Conservation (phyloP, 2,797 vertebrate species). For the Semaprochilodus insignis region DNA sequence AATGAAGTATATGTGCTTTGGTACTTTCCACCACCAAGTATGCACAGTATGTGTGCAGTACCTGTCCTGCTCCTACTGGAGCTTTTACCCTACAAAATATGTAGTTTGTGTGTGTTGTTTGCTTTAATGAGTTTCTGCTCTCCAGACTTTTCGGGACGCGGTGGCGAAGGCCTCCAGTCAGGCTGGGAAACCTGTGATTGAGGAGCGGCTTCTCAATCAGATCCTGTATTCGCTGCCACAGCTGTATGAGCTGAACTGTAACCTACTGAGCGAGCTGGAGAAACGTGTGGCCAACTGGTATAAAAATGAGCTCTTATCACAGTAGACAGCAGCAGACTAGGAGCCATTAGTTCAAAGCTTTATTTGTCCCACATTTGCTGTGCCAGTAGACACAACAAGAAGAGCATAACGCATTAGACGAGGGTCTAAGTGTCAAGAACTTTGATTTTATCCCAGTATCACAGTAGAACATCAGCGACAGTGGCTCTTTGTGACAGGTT, state of each 20-base stretch:
- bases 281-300: conserved; percentile 92
- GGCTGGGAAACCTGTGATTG: conserved; percentile 91
- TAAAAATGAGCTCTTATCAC: background rate
- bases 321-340: background rate
- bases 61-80: too few species aligned
- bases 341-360: background rate
- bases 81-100: too few species aligned
- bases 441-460: background rate
- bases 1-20: too few species aligned
- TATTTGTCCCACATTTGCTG: too few species aligned
- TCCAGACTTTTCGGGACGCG: conserved; percentile 91
- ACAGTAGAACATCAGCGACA: background rate
- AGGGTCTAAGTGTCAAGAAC: background rate
- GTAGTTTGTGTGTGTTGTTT: background rate
- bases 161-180: conserved; percentile 86
- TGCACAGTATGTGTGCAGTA: too few species aligned
- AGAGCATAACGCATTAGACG: background rate
- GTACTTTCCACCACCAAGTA: too few species aligned
- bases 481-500: background rate
- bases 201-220: conserved; percentile 91
- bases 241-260: conserved; percentile 92
- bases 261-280: conserved; percentile 90
- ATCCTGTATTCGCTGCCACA: conserved; percentile 96
- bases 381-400: background rate
- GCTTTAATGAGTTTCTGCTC: background rate